These are phyloP conservation scores for Tetramorium simillimum DNA, from an alignment of 1,140 invertebrate genomes.

Conservation along the genomic window DNA sequence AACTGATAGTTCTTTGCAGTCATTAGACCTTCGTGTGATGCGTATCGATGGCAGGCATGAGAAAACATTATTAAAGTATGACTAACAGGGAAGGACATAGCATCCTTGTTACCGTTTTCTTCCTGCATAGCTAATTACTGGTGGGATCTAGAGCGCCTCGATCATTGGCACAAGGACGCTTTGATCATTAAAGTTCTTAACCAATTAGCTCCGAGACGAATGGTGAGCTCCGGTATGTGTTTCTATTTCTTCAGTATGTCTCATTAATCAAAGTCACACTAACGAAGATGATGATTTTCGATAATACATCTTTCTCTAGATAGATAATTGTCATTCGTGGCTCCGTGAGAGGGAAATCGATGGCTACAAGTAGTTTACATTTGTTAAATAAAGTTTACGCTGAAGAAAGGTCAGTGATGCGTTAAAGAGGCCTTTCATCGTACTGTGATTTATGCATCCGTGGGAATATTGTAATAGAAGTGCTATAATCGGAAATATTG, in stretches of 20 bases:
- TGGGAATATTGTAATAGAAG: not conserved
- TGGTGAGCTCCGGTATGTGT: conserved; percentile 30
- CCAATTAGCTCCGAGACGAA: conserved; percentile 63
- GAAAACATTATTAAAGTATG: conserved; percentile 24
- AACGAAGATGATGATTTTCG: conserved; percentile 50
- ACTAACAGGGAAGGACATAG: conserved; percentile 74
- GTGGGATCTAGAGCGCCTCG: conserved; percentile 64
- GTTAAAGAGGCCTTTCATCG: conserved; percentile 18
- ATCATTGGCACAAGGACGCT: conserved; percentile 77
- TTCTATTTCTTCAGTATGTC: conserved; percentile 19
- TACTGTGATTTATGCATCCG: not conserved
- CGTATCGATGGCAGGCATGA: conserved; percentile 18
- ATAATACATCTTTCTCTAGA: conserved; percentile 19
- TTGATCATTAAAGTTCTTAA: conserved; percentile 78
- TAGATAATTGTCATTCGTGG: conserved; percentile 23
- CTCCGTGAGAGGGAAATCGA: conserved; percentile 12
- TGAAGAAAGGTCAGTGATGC: conserved; percentile 20
- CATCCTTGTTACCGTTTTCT: conserved; percentile 82
- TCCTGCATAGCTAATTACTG: conserved; percentile 66
- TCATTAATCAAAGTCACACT: conserved; percentile 63
- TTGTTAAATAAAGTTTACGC: conserved; percentile 5
- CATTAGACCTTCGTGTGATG: conserved; percentile 13
- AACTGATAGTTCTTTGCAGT: not conserved
- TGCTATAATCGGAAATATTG: not conserved
- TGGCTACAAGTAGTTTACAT: conserved; percentile 18